A percentile compares a stretch with the other conserved stretches of the same genome.
These are phyloP conservation scores for Dryobotodes eremita DNA, from an alignment of 2,888 invertebrate species.

Conservation along the genomic window DNA sequence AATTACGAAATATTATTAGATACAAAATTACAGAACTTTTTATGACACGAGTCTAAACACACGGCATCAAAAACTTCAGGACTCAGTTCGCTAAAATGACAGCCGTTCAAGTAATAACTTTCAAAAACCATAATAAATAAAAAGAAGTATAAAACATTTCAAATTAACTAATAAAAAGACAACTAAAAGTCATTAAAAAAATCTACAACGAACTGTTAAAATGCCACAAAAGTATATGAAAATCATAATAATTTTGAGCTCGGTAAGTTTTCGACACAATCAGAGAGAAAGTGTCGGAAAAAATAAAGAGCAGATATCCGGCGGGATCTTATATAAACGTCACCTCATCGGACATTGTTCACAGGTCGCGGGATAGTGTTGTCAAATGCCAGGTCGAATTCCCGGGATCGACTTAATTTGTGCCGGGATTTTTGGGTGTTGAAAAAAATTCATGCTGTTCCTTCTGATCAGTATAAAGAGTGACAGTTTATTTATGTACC, in stretches of 20 bases:
- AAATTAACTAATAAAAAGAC: neutral
- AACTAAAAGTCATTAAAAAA: neutral
- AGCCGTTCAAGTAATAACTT: slow-evolving; percentile 18
- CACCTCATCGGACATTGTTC: slow-evolving; percentile 75
- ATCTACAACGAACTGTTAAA: slow-evolving; percentile 22
- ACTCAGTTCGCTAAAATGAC: slow-evolving; percentile 1
- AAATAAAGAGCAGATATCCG: slow-evolving; percentile 70
- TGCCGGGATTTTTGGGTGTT: neutral
- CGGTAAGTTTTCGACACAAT: slow-evolving; percentile 63
- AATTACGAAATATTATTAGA: neutral
- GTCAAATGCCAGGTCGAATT: slow-evolving; percentile 25
- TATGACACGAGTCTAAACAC: neutral
- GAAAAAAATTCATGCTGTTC: neutral
- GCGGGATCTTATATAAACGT: slow-evolving; percentile 73
- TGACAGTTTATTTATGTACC: neutral
- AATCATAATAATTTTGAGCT: slow-evolving; percentile 57
- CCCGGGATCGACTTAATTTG: slow-evolving; percentile 12
- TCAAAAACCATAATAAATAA: slow-evolving; percentile 13
- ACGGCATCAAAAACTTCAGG: slow-evolving; percentile 4
- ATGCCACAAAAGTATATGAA: slow-evolving; percentile 41
- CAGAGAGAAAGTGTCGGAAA: slow-evolving; percentile 66
- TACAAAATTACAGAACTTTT: neutral
- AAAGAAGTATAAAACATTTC: slow-evolving; percentile 27
- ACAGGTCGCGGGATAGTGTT: slow-evolving; percentile 70
- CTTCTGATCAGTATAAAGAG: neutral